Evolutionary conservation across 2,797 vertebrate species (phyloP), one percentile per base, ranked within the genome.

Genomic region (Scarus forsteni): DNA sequence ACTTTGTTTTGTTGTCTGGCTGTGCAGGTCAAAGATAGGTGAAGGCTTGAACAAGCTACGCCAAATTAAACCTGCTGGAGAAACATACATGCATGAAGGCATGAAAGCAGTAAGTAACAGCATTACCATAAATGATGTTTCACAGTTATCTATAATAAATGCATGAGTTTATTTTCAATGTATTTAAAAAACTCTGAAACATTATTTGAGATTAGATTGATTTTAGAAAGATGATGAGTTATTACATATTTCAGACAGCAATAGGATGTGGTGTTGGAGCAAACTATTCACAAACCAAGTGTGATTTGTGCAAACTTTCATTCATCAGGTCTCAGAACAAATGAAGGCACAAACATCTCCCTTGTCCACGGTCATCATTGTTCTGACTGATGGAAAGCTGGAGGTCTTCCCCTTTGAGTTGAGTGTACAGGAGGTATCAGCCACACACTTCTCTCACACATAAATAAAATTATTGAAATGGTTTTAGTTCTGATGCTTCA

Each of bases 61-160:
- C 58, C 60, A 69, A 40, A 96, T 98, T 59, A 84, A 6, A 49
- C 97, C 98, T 49, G 91, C 92, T 8, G 98, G 98, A 84, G 97
- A 98, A 79, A 99, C 98, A 0, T 99, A 95, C 44, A 99, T 99
- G 93, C 97, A 99, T 0, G 95, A 96, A 93, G 98, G 98, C 75
- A 88, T 99, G 70, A 95, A 88, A 71, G 88, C 93, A 67, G 98
- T 99, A 90, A 65, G 94, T 63, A 6, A 2, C 66, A 11, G 16
- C 8, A 36, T 42, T n/a, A 18, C 48, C 15, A 10, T n/a, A 34
- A 35, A 35, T 7, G 16, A 10, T 50, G 15, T 34, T 39, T 18
- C n/a, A 18, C 18, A 8, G 3, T 16, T n/a, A n/a, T 14, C 12
- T 5, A 11, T 45, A 39, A 39, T 7, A 15, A 18, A 56, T n/a